Evolutionary conservation across 2,888 invertebrate genomes (phyloP).

Genomic region (Sesia bembeciformis): DNA sequence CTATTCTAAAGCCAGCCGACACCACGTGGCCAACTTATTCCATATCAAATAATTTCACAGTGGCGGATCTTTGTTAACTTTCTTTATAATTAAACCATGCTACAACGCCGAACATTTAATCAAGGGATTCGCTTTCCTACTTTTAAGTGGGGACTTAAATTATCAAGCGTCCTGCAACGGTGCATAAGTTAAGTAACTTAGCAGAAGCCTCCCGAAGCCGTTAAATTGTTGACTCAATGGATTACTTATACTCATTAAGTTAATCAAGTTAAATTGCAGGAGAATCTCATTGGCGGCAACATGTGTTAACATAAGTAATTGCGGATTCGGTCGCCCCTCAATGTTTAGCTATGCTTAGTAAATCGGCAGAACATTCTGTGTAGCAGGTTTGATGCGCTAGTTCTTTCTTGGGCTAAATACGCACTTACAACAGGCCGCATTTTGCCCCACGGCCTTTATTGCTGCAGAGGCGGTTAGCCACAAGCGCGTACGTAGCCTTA

Average conservation of each 20-base stretch:
- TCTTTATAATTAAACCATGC: no score
- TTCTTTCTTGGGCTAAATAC: no score
- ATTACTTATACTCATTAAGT: constrained; percentile 5
- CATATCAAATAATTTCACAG: no score
- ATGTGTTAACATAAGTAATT: background rate
- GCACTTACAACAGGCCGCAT: no score
- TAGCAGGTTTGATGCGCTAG: no score
- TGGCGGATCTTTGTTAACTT: no score
- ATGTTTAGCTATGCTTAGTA: background rate
- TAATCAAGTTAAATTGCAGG: background rate
- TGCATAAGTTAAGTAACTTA: constrained; percentile 25
- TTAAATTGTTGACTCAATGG: constrained; percentile 35
- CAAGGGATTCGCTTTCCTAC: background rate
- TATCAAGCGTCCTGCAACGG: background rate
- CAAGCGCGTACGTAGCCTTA: no score
- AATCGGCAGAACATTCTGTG: no score
- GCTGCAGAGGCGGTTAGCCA: no score
- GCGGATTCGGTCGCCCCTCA: background rate
- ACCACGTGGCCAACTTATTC: no score
- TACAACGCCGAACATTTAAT: background rate
- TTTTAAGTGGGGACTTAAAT: background rate
- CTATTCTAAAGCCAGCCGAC: no score
- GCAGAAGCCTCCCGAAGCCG: constrained; percentile 22
- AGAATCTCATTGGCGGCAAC: background rate
- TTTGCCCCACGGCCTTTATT: no score